Evolutionary conservation across 2,113 vertebrate genomes (phyloP).

Genomic region (Zeus faber): DNA sequence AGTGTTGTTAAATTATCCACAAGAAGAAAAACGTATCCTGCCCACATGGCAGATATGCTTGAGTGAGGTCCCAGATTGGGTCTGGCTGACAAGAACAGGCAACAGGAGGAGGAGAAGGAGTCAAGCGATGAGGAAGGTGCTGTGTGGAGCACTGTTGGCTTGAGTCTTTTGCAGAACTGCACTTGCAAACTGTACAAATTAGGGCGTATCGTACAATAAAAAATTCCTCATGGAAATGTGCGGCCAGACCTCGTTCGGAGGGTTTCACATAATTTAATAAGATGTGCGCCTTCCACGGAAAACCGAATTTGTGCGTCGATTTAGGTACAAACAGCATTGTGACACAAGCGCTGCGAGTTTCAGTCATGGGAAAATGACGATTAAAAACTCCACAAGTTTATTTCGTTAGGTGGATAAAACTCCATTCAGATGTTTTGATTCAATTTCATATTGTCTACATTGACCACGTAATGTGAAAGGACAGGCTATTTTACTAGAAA

Average conservation of each 20-base stretch:
- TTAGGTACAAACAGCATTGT: no score
- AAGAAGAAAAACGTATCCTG: slow-evolving; percentile 3
- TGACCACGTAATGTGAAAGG: no score
- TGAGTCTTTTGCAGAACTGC: not conserved
- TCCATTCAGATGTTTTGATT: not conserved
- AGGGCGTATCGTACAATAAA: not conserved
- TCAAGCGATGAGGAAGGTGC: no score
- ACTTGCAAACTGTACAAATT: not conserved
- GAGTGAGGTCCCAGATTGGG: slow-evolving; percentile 32
- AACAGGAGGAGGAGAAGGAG: no score
- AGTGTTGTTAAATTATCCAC: slow-evolving; percentile 4
- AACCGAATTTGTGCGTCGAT: slow-evolving; percentile 9
- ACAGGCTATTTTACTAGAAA: no score
- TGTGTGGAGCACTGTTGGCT: no score
- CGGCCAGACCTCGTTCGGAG: not conserved
- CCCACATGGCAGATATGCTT: slow-evolving; percentile 16
- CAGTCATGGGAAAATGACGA: no score
- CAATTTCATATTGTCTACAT: no score
- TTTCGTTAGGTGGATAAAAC: no score
- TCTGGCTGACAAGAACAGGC: slow-evolving; percentile 31
- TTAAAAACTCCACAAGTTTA: not conserved
- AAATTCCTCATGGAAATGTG: not conserved
- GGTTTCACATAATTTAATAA: not conserved
- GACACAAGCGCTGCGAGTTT: no score
- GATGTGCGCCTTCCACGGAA: not conserved